These are phyloP conservation scores for Calcarius lapponicus DNA, from an alignment of 2,797 vertebrate species.

Conservation along the genomic window DNA sequence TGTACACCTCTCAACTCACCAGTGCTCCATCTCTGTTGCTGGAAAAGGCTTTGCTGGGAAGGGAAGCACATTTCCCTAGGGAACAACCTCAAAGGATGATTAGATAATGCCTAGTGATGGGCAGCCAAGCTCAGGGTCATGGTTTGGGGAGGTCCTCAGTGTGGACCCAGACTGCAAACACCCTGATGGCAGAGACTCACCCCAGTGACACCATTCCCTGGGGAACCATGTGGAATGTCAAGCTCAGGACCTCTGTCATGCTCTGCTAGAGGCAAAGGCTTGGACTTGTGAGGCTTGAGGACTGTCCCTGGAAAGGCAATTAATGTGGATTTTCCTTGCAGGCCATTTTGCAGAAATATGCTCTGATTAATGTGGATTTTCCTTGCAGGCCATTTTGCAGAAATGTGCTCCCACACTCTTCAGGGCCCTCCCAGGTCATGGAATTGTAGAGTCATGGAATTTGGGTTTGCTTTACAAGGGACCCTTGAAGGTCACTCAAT, in stretches of 20 bases:
- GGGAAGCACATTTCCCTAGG: not conserved
- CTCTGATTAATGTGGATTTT: not conserved
- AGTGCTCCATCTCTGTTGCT: not conserved
- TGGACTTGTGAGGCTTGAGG: not conserved
- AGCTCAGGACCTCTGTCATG: not conserved
- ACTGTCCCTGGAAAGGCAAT: not conserved
- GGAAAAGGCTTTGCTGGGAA: not conserved
- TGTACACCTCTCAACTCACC: not conserved
- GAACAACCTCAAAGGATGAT: not conserved
- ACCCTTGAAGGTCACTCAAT: not conserved
- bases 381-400: not conserved
- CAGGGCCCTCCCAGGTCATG: not conserved
- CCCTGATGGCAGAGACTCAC: not conserved
- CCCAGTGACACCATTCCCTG: not conserved
- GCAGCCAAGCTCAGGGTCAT: not conserved
- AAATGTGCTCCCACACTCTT: not conserved
- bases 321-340: not conserved
- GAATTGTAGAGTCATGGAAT: not conserved
- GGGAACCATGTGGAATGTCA: not conserved
- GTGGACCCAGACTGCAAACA: not conserved
- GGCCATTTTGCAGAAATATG: not conserved
- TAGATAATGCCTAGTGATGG: not conserved
- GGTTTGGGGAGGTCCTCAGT: not conserved
- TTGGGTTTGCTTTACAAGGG: not conserved
- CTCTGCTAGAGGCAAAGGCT: not conserved